phyloP scores from a whole-genome alignment of 2,888 invertebrate species.

The Luffia ferchaultella region DNA sequence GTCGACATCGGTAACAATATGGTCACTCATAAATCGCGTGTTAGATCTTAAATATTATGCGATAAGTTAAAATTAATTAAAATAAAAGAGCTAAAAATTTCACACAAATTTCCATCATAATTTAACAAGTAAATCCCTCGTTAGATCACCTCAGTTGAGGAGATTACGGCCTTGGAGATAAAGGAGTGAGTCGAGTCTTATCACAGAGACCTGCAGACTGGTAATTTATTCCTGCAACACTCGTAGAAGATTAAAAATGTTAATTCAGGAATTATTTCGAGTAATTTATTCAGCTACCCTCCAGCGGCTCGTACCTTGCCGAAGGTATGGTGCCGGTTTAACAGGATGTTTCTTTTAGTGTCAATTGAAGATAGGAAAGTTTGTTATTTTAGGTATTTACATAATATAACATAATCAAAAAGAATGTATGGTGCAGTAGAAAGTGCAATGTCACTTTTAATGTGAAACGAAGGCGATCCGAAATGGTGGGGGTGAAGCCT shows the following conservation, averaged over 20 bases:
- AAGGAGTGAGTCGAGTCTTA: not conserved
- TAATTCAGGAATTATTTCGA: slow-evolving; percentile 58
- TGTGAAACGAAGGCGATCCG: too few relatives aligned
- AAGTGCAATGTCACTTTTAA: too few relatives aligned
- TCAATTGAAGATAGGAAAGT: slow-evolving; percentile 14
- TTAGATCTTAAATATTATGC: too few relatives aligned
- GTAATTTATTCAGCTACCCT: slow-evolving; percentile 49
- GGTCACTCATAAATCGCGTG: too few relatives aligned
- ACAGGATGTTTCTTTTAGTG: slow-evolving; percentile 13
- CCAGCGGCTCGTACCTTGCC: slow-evolving; percentile 31
- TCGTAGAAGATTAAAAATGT: slow-evolving; percentile 61
- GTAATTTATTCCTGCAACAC: slow-evolving; percentile 55
- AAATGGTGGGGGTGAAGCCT: too few relatives aligned
- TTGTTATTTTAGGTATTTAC: not conserved
- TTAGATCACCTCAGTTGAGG: not conserved
- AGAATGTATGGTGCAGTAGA: too few relatives aligned
- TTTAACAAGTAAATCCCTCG: not conserved
- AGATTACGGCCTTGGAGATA: not conserved
- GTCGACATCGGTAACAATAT: too few relatives aligned
- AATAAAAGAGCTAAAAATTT: too few relatives aligned
- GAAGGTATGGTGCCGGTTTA: slow-evolving; percentile 26
- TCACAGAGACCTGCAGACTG: slow-evolving; percentile 9
- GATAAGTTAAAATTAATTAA: too few relatives aligned
- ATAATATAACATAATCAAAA: too few relatives aligned
- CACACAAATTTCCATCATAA: too few relatives aligned